Evolutionary conservation across 2,888 invertebrate genomes (phyloP).

Genomic region (Auanema freiburgensis): DNA sequence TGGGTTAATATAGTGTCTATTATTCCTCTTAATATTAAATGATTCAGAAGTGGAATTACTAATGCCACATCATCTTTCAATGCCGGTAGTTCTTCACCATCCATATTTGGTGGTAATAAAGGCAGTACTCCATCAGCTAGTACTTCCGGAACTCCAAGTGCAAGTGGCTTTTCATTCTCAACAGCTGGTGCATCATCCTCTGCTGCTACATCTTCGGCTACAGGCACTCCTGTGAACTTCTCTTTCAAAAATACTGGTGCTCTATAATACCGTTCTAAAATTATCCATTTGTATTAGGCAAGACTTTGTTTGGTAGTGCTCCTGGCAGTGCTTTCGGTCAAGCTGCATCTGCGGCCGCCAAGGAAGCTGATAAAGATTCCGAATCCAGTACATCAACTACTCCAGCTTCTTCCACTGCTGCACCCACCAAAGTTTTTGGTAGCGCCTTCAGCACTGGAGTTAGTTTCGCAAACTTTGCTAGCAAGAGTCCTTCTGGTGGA

Average conservation of each 20-base stretch:
- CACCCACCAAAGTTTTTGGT: no score
- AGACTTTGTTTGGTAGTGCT: no score
- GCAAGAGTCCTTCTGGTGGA: no score
- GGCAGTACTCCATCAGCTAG: conserved; percentile 12
- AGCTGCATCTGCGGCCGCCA: conserved; percentile 1
- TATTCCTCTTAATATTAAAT: no score
- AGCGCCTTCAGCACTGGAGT: no score
- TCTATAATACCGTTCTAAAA: neutral
- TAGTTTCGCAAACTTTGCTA: no score
- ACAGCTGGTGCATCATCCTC: conserved; percentile 9
- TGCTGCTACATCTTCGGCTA: conserved; percentile 11
- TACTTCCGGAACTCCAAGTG: conserved; percentile 11
- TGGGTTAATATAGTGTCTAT: conserved; percentile 10
- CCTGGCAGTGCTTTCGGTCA: neutral
- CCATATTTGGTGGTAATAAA: conserved; percentile 8
- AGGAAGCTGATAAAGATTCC: conserved; percentile 6
- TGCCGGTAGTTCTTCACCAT: conserved; percentile 1
- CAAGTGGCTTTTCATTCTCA: conserved; percentile 17
- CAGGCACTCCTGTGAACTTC: conserved; percentile 23
- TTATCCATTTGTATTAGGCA: neutral
- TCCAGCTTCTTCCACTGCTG: no score
- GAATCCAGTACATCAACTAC: no score
- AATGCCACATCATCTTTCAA: conserved; percentile 14
- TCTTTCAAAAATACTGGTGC: conserved; percentile 19
- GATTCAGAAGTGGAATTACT: no score